Conservation (phyloP, 2,888 invertebrate genomes). For the Mongoloraphidia duomilia region DNA sequence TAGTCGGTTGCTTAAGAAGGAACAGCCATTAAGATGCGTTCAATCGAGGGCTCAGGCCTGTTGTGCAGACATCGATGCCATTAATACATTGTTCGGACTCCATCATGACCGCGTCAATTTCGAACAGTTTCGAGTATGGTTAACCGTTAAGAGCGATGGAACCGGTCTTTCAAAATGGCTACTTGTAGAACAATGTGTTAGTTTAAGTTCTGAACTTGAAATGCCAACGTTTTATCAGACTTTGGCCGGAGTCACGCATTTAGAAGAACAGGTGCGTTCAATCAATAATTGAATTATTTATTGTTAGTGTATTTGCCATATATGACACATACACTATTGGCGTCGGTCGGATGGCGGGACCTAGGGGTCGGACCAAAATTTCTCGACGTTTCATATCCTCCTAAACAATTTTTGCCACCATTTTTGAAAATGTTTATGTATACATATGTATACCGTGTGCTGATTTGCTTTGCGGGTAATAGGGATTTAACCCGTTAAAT, state of each 20-base stretch:
- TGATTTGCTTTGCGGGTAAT: too few relatives aligned
- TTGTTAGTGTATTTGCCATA: too few relatives aligned
- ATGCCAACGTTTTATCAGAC: conserved; percentile 89
- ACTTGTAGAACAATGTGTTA: conserved; percentile 53
- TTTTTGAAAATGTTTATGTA: too few relatives aligned
- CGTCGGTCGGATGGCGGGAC: too few relatives aligned
- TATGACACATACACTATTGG: too few relatives aligned
- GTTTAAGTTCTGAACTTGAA: conserved; percentile 66
- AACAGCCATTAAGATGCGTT: conserved; percentile 18
- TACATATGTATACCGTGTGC: too few relatives aligned
- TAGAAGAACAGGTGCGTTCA: conserved; percentile 53
- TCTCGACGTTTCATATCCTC: too few relatives aligned
- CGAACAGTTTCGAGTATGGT: conserved; percentile 69
- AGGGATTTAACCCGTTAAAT: too few relatives aligned
- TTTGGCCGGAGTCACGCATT: conserved; percentile 83
- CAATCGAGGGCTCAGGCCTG: conserved; percentile 17
- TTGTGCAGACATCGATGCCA: conserved; percentile 9
- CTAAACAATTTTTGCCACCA: too few relatives aligned
- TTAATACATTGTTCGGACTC: conserved; percentile 23
- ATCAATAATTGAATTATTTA: too few relatives aligned
- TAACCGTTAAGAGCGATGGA: conserved; percentile 57
- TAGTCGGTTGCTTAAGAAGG: conserved; percentile 44
- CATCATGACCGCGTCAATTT: conserved; percentile 43
- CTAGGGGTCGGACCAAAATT: too few relatives aligned
- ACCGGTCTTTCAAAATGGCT: conserved; percentile 75